Conservation (phyloP, 2,113 vertebrate species). For the Terrapene triunguis region DNA sequence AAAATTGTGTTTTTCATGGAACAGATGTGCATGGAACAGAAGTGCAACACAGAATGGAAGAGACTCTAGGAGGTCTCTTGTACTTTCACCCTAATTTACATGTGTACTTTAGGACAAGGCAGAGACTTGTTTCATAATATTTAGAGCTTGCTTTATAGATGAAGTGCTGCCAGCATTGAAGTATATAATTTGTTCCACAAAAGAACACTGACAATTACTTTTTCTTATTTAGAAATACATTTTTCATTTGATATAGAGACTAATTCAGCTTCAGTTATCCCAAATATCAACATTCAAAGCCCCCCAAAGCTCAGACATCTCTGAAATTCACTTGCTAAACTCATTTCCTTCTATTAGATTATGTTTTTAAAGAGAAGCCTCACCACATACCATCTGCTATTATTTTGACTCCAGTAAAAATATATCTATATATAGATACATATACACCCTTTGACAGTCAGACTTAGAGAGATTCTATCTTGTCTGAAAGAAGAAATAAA, state of each 20-base stretch:
- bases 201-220: not conserved
- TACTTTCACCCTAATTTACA: not conserved
- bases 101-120: not conserved
- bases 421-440: not conserved
- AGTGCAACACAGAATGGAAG: slow-evolving; percentile 12
- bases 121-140: not conserved
- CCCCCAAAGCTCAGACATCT: rapidly evolving
- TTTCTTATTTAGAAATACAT: not conserved
- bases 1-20: not conserved
- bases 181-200: not conserved
- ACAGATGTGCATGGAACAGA: not conserved
- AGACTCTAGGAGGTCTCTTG: not conserved
- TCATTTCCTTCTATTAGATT: not conserved
- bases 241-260: not conserved
- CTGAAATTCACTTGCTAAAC: not conserved
- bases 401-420: not conserved
- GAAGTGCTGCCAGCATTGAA: not conserved
- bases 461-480: not conserved
- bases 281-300: not conserved
- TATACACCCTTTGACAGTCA: not conserved
- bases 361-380: not conserved
- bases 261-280: not conserved
- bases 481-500: not conserved
- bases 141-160: slow-evolving; percentile 20
- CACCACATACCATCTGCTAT: not conserved